Base-by-base conservation (phyloP, 1,140 invertebrate species). In the Globodera rostochiensis region DNA sequence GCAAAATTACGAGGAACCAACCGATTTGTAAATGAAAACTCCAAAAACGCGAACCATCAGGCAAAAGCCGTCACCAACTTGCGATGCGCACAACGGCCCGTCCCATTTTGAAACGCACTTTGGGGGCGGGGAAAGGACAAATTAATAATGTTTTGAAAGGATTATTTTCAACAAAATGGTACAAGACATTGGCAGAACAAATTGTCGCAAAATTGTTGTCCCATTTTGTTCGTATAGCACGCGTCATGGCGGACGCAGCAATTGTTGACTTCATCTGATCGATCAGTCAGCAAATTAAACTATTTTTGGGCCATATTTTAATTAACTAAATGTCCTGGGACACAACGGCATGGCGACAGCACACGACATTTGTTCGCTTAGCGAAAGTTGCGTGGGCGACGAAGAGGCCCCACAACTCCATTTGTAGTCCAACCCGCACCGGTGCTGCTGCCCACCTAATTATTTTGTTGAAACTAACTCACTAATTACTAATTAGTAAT, bases 351-450 rank as follows among this genome's bases (percentile, higher is more conserved):
- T 15, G n/a, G 69, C 69, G 5, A 71, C 69, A 9, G 25, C 25
- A 19, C 69, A 71, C 9, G 69, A 36, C 69, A 71, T 71, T 71
- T 71, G 69, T 36, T 71, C 69, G 25, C 69, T 71, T 9, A 71
- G 69, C 21, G 69, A 71, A 36, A 71, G 69, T 36, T 36, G 5
- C 69, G 11, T 71, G 3, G 9, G 46, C 46, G 69, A 71, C 7
- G 6, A 6, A 21, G n/a, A 25, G 69, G 69, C 69, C 69, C 69
- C 69, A 19, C 69, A 71, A 71, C 69, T 71, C 69, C 69, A 71
- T 15, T 71, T 71, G 69, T 45, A 79, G 74, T 64, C 66, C 78
- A 78, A 21, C 76, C 64, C 66, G 6, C 75, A 74, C 79, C 45
- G n/a, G 19, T 79, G 69, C 57, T 60, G 57, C 50, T 50, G 50